Evolutionary conservation across 2,797 vertebrate species (phyloP), one percentile per base, ranked within the genome.

Genomic region (Phrynocephalus vlangalii): DNA sequence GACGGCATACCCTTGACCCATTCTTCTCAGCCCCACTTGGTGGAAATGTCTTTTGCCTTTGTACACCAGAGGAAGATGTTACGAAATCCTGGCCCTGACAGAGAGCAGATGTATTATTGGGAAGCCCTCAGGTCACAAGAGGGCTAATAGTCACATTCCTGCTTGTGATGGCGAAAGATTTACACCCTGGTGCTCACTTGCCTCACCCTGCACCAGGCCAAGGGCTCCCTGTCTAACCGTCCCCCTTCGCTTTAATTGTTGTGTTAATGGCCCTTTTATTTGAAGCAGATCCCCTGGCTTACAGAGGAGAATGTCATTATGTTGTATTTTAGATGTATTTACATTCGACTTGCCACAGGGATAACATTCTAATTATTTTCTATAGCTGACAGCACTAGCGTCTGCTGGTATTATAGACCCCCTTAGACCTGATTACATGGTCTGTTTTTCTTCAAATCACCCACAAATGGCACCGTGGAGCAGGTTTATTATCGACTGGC

Each of bases 311-410:
- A 96, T 96, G 96, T 96, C 96, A 96, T 96, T 96, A 96, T 96
- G 96, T 96, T 92, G 94, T 96, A 96, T 96, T 96, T 96, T 96
- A 96, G 96, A 95, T 96, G 95, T 96, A 96, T 96, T 96, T 96
- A 96, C 96, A 96, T 96, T 96, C 95, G 95, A 94, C 91, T 96
- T 96, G 95, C 96, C 96, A 96, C 95, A 95, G 96, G 96, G 95
- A 95, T 96, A 96, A 96, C 95, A 94, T 96, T 95, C 93, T 96
- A 96, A 96, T 96, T 96, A 96, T 96, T 96, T 96, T 96, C 96
- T 96, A 95, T 96, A 95, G 95, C 96, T 96, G 96, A 96, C 96
- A 96, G 96, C 95, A 94, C 93, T 88, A 95, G 92, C 91, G 95
- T 96, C 95, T 95, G 91, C 93, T 96, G 95, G 96, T 96, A 96